Evolutionary conservation across 2,888 invertebrate genomes (phyloP).

Genomic region (Dorcus parallelipipedus): DNA sequence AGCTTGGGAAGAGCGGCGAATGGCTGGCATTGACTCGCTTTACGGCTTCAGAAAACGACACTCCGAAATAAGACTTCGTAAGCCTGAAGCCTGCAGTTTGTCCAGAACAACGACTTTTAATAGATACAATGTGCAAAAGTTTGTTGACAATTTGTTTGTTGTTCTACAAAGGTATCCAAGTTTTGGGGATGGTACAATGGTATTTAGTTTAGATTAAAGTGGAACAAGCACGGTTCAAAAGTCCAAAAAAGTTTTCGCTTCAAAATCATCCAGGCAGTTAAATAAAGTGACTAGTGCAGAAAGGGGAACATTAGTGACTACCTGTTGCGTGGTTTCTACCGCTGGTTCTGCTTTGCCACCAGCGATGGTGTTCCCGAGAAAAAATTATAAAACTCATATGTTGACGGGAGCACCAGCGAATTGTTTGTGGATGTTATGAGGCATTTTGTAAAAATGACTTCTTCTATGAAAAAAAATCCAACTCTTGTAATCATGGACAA

Average conservation of each 20-base stretch:
- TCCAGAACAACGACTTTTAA: slow-evolving; percentile 11
- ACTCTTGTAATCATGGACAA: too few species aligned
- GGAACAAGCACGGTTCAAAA: slow-evolving; percentile 12
- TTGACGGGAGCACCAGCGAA: too few species aligned
- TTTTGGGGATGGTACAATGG: slow-evolving; percentile 2
- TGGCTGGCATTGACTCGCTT: slow-evolving; percentile 11
- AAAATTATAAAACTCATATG: too few species aligned
- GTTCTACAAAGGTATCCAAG: slow-evolving; percentile 1
- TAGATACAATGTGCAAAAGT: too few species aligned
- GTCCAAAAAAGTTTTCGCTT: not conserved
- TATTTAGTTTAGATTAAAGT: too few species aligned
- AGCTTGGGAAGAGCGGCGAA: not conserved
- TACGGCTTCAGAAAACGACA: slow-evolving; percentile 8
- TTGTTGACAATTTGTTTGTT: slow-evolving; percentile 9
- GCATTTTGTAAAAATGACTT: too few species aligned
- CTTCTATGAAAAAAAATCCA: too few species aligned
- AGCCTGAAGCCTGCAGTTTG: slow-evolving; percentile 11
- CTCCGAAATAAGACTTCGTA: slow-evolving; percentile 2
- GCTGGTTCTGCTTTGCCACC: too few species aligned
- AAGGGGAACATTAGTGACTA: not conserved
- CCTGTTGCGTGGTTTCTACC: too few species aligned
- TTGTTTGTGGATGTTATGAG: too few species aligned
- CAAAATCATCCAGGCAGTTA: not conserved
- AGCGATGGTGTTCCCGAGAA: too few species aligned
- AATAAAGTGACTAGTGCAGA: not conserved